phyloP scores from a whole-genome alignment of 2,888 invertebrate species.

The Zygothrica quintamaculata region DNA sequence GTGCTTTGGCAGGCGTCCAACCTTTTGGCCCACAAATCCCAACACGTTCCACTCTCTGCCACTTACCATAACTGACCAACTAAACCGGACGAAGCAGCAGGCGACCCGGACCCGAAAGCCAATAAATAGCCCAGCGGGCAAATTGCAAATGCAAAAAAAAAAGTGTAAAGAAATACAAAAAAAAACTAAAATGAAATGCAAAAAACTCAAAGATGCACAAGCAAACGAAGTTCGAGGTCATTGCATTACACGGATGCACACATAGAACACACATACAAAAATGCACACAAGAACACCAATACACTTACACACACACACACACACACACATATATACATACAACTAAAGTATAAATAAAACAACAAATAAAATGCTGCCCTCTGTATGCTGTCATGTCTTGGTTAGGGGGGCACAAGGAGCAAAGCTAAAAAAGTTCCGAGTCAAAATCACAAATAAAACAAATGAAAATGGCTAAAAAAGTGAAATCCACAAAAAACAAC shows the following conservation, averaged over 20 bases:
- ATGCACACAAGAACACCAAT: no score
- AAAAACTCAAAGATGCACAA: constrained; percentile 63
- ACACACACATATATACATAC: constrained; percentile 17
- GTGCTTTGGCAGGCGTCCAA: constrained; percentile 20
- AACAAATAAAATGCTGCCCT: constrained; percentile 46
- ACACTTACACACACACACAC: constrained; percentile 29
- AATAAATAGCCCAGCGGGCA: constrained; percentile 55
- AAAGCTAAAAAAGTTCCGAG: constrained; percentile 58
- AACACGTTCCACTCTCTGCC: constrained; percentile 30
- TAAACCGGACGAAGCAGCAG: constrained; percentile 39
- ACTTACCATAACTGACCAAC: constrained; percentile 51
- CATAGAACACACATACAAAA: no score
- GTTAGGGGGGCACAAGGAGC: not conserved
- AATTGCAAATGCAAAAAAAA: no score
- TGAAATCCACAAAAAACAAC: constrained; percentile 63
- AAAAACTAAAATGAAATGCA: constrained; percentile 45
- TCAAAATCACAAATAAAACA: constrained; percentile 66
- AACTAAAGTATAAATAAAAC: constrained; percentile 52
- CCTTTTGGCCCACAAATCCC: constrained; percentile 58
- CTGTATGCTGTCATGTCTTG: constrained; percentile 21
- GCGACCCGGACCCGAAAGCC: constrained; percentile 44
- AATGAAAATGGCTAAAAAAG: constrained; percentile 67
- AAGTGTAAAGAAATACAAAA: constrained; percentile 10
- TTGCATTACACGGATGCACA: no score
- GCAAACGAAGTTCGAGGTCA: no score